Conservation (phyloP, 1,140 invertebrate genomes). For the Drosophila busckii region DNA sequence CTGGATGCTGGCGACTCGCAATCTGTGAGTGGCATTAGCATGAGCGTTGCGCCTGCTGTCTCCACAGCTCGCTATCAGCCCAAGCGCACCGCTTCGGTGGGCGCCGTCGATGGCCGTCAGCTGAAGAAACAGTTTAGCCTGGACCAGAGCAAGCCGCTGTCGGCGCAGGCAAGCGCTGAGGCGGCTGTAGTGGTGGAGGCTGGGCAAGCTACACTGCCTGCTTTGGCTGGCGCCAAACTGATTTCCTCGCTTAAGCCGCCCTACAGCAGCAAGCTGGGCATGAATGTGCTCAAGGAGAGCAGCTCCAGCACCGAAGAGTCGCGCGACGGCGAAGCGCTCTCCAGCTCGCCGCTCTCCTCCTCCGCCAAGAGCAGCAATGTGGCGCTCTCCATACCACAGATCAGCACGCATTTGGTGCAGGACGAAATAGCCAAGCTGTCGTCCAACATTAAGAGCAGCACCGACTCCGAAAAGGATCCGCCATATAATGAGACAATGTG, state of each 20-base stretch:
- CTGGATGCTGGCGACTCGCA: constrained; percentile 67
- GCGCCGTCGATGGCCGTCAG: constrained; percentile 61
- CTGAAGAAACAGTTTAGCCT: constrained; percentile 79
- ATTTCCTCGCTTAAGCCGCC: constrained; percentile 74
- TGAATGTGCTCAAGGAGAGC: constrained; percentile 78
- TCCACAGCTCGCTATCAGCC: constrained; percentile 71
- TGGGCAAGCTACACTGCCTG: constrained; percentile 14
- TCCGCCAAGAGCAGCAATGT: constrained; percentile 44
- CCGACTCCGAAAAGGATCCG: constrained; percentile 78
- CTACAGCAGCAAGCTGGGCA: constrained; percentile 57
- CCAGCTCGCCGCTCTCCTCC: constrained; percentile 25
- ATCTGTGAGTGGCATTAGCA: constrained; percentile 60
- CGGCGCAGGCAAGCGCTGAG: constrained; percentile 15
- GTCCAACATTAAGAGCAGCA: constrained; percentile 78
- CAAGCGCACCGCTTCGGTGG: constrained; percentile 67
- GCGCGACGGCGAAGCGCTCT: constrained; percentile 41
- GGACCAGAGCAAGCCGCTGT: constrained; percentile 68
- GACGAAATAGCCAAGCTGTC: constrained; percentile 78
- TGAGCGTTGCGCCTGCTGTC: constrained; percentile 51
- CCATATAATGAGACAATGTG: constrained; percentile 79
- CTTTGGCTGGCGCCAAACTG: constrained; percentile 64
- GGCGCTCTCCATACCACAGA: constrained; percentile 63
- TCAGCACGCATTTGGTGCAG: constrained; percentile 76
- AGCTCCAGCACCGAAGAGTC: constrained; percentile 78
- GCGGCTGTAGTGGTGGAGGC: constrained; percentile 4